These are phyloP conservation scores for Rotaria magnacalcarata DNA, from an alignment of 2,888 invertebrate genomes.

Conservation along the genomic window DNA sequence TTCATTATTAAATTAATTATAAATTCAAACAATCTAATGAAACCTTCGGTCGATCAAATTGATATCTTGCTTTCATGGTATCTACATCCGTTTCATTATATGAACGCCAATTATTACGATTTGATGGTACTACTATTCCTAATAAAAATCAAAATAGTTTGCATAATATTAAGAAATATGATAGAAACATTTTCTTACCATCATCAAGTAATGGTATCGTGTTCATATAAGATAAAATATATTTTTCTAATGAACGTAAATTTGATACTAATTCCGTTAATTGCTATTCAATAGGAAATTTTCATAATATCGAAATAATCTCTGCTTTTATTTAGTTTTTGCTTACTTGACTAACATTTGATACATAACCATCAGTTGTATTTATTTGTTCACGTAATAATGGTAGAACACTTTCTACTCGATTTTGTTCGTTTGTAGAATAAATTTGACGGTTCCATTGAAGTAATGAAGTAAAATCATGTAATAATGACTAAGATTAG, in stretches of 20 bases:
- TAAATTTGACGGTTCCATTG: constrained; percentile 25
- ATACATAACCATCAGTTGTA: constrained; percentile 24
- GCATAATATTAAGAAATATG: no score
- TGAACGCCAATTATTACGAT: not conserved
- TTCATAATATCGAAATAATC: not conserved
- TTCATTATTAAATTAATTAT: not conserved
- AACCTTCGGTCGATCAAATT: not conserved
- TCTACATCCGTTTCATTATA: constrained; percentile 15
- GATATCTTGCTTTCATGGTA: constrained; percentile 9
- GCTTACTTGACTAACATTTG: constrained; percentile 22
- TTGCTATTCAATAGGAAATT: not conserved
- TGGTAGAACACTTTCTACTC: constrained; percentile 33
- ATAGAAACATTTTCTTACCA: not conserved
- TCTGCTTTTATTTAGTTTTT: not conserved
- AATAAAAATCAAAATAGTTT: no score
- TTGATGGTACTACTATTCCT: not conserved
- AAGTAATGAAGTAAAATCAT: constrained; percentile 24
- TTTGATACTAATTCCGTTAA: constrained; percentile 15
- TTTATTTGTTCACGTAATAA: constrained; percentile 18
- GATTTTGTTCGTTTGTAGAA: constrained; percentile 16
- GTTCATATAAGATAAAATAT: constrained; percentile 16
- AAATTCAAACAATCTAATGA: not conserved
- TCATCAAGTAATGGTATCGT: constrained; percentile 17
- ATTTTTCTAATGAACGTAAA: constrained; percentile 36
- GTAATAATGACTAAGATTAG: constrained; percentile 7